These are phyloP conservation scores for Eupristina koningsbergeri DNA, from an alignment of 1,140 invertebrate species.

Conservation along the genomic window DNA sequence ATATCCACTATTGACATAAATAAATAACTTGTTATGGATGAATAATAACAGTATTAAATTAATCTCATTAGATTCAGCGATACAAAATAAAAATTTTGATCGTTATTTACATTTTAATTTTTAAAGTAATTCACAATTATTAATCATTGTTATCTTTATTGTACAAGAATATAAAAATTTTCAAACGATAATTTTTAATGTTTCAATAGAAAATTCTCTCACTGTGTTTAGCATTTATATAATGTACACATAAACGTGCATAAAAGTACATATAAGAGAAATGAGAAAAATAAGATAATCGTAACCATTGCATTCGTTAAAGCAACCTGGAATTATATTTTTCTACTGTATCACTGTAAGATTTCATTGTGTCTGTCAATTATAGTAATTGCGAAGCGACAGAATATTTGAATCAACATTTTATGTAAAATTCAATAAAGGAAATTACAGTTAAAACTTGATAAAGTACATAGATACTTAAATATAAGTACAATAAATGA, in stretches of 20 bases:
- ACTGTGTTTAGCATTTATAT: constrained; percentile 24
- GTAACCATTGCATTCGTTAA: constrained; percentile 53
- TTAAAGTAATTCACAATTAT: not conserved
- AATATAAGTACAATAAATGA: constrained; percentile 49
- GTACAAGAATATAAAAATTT: not conserved
- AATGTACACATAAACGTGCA: constrained; percentile 14
- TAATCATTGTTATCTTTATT: not conserved
- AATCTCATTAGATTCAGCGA: not conserved
- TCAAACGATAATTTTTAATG: not conserved
- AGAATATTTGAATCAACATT: constrained; percentile 39
- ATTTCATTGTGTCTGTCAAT: constrained; percentile 54
- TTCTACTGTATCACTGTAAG: constrained; percentile 69
- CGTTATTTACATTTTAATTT: not conserved
- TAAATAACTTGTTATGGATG: not conserved
- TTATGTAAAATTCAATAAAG: constrained; percentile 45
- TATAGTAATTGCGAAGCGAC: constrained; percentile 44
- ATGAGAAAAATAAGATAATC: constrained; percentile 2
- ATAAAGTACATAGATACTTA: constrained; percentile 46
- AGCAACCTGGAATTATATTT: constrained; percentile 71
- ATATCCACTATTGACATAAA: not conserved
- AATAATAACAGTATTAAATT: constrained; percentile 8
- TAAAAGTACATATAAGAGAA: constrained; percentile 17
- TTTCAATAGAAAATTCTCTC: constrained; percentile 47
- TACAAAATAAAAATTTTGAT: not conserved
- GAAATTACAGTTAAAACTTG: constrained; percentile 48